phyloP scores from a whole-genome alignment of 2,113 vertebrate species.

The Harpagus bidentatus region DNA sequence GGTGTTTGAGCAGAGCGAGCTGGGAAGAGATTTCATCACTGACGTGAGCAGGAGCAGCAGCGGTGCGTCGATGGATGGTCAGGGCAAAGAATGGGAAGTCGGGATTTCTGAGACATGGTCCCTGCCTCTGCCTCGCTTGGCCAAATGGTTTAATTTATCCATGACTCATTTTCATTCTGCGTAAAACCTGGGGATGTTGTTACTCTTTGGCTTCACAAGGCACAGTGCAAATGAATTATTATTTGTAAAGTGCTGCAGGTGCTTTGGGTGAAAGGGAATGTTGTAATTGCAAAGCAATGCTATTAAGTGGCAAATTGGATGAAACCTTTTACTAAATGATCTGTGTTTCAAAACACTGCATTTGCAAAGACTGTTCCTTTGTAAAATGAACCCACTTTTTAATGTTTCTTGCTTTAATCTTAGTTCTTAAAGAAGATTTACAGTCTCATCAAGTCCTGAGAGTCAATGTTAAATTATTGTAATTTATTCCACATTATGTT shows the following conservation, averaged over 20 bases:
- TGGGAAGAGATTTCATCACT: neutral
- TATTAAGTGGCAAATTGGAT: slow-evolving; percentile 50
- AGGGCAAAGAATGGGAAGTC: neutral
- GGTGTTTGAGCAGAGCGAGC: neutral
- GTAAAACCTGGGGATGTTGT: neutral
- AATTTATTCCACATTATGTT: slow-evolving; percentile 60
- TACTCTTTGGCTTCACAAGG: neutral
- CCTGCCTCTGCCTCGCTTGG: neutral
- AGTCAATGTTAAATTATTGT: slow-evolving; percentile 63
- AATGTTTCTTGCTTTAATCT: slow-evolving; percentile 43
- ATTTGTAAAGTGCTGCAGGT: slow-evolving; percentile 11
- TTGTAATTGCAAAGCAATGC: neutral
- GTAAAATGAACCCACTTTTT: neutral
- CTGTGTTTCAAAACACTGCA: neutral
- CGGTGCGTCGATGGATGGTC: accelerated
- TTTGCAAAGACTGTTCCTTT: neutral
- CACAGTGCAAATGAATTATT: neutral
- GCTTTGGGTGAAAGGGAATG: slow-evolving; percentile 3
- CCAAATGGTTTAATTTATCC: neutral
- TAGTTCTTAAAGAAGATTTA: slow-evolving; percentile 53
- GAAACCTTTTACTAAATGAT: slow-evolving; percentile 27
- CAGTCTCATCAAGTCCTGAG: slow-evolving; percentile 46
- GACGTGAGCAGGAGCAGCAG: neutral
- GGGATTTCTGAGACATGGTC: neutral
- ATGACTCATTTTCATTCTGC: accelerated